Evolutionary conservation across 2,797 vertebrate genomes (phyloP), one percentile per base, ranked within the genome.

Genomic region (Microcaecilia unicolor): DNA sequence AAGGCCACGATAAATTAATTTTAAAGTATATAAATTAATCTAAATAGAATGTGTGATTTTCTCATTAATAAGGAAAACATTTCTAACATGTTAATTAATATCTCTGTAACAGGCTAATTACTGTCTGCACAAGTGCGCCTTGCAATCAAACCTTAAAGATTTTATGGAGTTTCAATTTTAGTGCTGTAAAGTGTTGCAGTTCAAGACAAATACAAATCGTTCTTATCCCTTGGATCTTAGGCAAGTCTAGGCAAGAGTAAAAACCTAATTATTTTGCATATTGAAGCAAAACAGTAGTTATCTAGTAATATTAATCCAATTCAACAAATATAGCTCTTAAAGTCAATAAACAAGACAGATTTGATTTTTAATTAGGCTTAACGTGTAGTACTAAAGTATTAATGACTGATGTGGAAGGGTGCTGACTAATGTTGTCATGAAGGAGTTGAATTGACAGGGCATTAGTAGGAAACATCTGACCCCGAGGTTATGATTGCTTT

Each of bases 21-120:
- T 80, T 75, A 74, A 84, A 85, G 87, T 79, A 71, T 76, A 64
- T 81, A 85, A 84, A 88, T 82, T 74, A 69, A 68, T 81, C 78
- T 73, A 75, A 80, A 81, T 79, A 72, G 75, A 81, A 84, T 74
- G 80, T 81, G 79, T 62, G 76, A 79, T 72, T 78, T 76, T 74
- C 83, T 87, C 87, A 93, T 96, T 94, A 93, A 93, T 93, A 92
- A 91, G 91, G 83, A 86, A 92, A 95, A 88, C 88, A 83, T 81
- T 89, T 81, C 63, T 68, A 76, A 80, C 84, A 80, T 80, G 85
- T 90, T 95, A 95, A 95, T 94, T 93, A 93, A 95, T 94, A 91
- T 83, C 82, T 86, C 83, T 85, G 71, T 86, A 87, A 85, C 71
- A 79, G 80, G 85, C 90, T 91, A 96, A 95, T 96, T 93, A 88